Base-by-base conservation (phyloP, 2,888 invertebrate species). In the Ganaspis brasiliensis region DNA sequence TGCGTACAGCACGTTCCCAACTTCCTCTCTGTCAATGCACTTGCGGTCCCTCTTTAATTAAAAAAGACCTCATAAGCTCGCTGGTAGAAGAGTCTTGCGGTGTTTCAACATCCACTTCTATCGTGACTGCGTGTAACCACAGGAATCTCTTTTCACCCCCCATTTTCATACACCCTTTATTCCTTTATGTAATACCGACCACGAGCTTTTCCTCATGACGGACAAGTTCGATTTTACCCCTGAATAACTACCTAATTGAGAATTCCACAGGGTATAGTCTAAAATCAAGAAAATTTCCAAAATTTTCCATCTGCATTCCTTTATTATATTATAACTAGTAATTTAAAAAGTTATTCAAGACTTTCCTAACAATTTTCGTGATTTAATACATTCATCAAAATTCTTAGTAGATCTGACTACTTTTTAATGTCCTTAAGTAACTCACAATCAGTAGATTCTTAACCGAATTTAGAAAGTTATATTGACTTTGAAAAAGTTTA, bases 71-170 rank as follows among this genome's bases (percentile, higher is more conserved):
- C 76, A 81, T 81, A 78, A 82, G 79, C 74, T 77, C 75, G 73
- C 76, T 75, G 80, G 78, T 55, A 61, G 55, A 81, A 79, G 74
- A 79, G 78, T 59, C 74, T 74, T 63, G 72, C 79, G 57, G 73
- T 80, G 14, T 76, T 80, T 82, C 81, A 83, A 80, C 80, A 82
- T 84, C 84, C 80, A 84, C 83, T 83, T 83, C 79, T 71, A 81
- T 81, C 77, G 63, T 76, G 76, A 79, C 76, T 45, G 61, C 67
- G 74, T 73, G 75, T 79, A 84, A 84, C 83, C 83, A 73, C 77
- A 81, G 85, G 83, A 85, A 87, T 87, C 84, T 86, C 83, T 76
- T 86, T 87, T 85, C 83, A 79, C 80, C 78, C 79, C 82, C 78
- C 40, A 63, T 67, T 67, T 67, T 67, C 67, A 67, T 67, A 40